Conservation (phyloP, 2,888 invertebrate genomes). For the Elysia crispata region DNA sequence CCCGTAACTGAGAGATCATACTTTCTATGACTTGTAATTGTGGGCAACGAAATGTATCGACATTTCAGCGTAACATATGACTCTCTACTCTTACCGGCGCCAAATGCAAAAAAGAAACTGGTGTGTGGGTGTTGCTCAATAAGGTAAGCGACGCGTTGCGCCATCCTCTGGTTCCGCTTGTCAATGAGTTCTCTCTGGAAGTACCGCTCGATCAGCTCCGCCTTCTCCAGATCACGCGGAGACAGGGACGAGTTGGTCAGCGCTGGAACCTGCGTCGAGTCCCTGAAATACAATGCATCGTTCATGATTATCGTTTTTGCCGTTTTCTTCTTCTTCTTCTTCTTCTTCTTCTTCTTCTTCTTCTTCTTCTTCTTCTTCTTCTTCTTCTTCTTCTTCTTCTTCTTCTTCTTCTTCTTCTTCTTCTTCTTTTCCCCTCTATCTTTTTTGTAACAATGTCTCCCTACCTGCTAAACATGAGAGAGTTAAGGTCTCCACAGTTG, state of each 20-base stretch:
- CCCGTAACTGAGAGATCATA: too few species aligned
- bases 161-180: constrained; percentile 80
- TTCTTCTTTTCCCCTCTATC: too few species aligned
- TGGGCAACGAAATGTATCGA: too few species aligned
- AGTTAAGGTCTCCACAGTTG: constrained; percentile 79
- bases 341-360: neutral
- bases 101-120: constrained; percentile 80
- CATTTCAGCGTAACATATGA: too few species aligned
- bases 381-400: too few species aligned
- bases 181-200: constrained; percentile 80
- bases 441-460: too few species aligned
- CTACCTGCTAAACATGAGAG: constrained; percentile 76
- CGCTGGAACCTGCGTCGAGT: constrained; percentile 67
- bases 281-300: constrained; percentile 6
- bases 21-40: too few species aligned
- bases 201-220: constrained; percentile 78
- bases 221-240: constrained; percentile 67
- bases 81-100: constrained; percentile 80
- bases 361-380: too few species aligned
- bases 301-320: neutral
- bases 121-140: constrained; percentile 77
- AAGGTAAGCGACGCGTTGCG: constrained; percentile 77
- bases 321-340: neutral
- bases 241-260: constrained; percentile 74
- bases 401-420: too few species aligned